phyloP scores from a whole-genome alignment of 2,888 invertebrate genomes.

The Eilema depressum region DNA sequence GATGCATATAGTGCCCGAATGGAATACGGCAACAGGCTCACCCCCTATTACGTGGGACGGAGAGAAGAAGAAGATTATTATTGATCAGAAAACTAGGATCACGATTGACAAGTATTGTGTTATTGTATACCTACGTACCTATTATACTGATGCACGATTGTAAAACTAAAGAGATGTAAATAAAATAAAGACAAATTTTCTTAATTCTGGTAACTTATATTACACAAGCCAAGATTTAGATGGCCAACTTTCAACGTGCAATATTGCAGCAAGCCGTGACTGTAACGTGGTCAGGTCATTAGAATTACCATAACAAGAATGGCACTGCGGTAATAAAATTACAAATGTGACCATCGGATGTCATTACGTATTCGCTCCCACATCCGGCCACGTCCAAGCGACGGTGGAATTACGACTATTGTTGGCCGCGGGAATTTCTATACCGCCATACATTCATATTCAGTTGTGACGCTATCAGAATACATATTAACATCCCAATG shows the following conservation, averaged over 20 bases:
- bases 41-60: too few species aligned
- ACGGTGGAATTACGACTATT: constrained; percentile 65
- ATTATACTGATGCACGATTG: not conserved
- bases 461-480: constrained; percentile 29
- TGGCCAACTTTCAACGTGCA: constrained; percentile 13
- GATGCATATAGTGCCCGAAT: too few species aligned
- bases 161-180: not conserved
- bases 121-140: too few species aligned
- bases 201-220: not conserved
- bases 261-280: constrained; percentile 38
- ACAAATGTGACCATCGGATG: constrained; percentile 74
- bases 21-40: too few species aligned
- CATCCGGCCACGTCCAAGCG: constrained; percentile 64
- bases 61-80: too few species aligned
- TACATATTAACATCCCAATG: constrained; percentile 34
- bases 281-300: constrained; percentile 60
- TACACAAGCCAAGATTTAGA: constrained; percentile 28
- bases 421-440: constrained; percentile 52
- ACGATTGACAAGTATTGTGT: too few species aligned
- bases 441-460: constrained; percentile 41
- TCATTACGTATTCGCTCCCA: constrained; percentile 75
- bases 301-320: constrained; percentile 73
- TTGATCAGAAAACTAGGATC: not conserved
- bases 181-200: not conserved
- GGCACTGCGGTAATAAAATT: constrained; percentile 73